Evolutionary conservation across 2,888 invertebrate species (phyloP).

Genomic region (Phoenoteleia sp.): DNA sequence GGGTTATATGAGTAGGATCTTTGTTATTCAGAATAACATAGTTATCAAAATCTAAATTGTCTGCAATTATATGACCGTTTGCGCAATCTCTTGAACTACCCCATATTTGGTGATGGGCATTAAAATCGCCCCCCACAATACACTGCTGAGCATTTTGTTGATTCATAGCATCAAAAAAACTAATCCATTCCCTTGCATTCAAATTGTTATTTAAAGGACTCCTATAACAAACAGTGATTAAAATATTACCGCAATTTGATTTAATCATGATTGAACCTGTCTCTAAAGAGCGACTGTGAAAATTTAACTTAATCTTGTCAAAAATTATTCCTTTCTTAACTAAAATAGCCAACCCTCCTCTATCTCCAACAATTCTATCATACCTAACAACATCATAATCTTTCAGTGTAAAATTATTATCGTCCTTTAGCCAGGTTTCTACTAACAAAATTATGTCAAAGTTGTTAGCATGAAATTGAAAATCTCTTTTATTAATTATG

Average conservation of each 20-base stretch:
- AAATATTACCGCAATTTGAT: not conserved
- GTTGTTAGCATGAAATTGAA: not conserved
- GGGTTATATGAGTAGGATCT: no score
- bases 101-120: slow-evolving; percentile 32
- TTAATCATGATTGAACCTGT: not conserved
- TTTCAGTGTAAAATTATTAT: not conserved
- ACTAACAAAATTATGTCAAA: not conserved
- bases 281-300: not conserved
- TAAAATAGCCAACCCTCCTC: slow-evolving; percentile 3
- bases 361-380: not conserved
- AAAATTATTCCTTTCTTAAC: not conserved
- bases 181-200: slow-evolving; percentile 10
- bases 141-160: not conserved
- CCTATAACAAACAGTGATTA: slow-evolving; percentile 29
- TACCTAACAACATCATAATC: not conserved
- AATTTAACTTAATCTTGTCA: not conserved
- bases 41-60: slow-evolving; percentile 5
- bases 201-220: not conserved
- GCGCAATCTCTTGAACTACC: not conserved
- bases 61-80: slow-evolving; percentile 7
- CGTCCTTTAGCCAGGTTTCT: not conserved
- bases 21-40: no score
- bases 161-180: not conserved
- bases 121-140: slow-evolving; percentile 24
- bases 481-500: slow-evolving; percentile 1